phyloP scores from a whole-genome alignment of 2,888 invertebrate genomes.

The Protophormia terraenovae region DNA sequence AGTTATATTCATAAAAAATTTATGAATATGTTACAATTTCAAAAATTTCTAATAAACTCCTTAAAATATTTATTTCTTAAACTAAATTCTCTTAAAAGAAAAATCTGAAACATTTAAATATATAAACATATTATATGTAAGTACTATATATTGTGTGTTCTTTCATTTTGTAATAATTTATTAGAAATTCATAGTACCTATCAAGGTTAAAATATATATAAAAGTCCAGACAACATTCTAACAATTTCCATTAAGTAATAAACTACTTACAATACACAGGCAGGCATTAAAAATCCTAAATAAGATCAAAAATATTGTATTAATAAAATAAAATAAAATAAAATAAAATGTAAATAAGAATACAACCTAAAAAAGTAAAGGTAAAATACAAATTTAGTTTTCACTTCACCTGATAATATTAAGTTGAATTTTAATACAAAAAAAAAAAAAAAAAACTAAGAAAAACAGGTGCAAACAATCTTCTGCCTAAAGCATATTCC shows the following conservation, averaged over 20 bases:
- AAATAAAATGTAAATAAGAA: not conserved
- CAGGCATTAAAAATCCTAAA: not conserved
- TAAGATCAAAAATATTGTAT: not conserved
- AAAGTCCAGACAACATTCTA: constrained; percentile 2
- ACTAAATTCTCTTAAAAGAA: too few species aligned
- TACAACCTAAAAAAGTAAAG: not conserved
- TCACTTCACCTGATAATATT: not conserved
- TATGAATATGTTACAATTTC: too few species aligned
- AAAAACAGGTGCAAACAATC: constrained; percentile 22
- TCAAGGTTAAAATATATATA: constrained; percentile 32
- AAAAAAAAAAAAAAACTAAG: not conserved
- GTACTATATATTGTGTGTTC: not conserved
- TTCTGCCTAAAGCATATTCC: not conserved
- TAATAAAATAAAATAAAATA: not conserved
- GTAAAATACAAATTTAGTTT: not conserved
- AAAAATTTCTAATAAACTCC: too few species aligned
- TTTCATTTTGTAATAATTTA: not conserved
- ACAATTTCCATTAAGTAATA: not conserved
- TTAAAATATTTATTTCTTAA: too few species aligned
- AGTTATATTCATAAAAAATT: too few species aligned
- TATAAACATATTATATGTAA: too few species aligned
- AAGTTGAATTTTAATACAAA: not conserved
- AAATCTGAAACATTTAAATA: too few species aligned
- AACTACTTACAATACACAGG: not conserved
- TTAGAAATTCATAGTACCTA: not conserved